phyloP scores from a whole-genome alignment of 2,888 invertebrate species.

The Thymelicus sylvestris region DNA sequence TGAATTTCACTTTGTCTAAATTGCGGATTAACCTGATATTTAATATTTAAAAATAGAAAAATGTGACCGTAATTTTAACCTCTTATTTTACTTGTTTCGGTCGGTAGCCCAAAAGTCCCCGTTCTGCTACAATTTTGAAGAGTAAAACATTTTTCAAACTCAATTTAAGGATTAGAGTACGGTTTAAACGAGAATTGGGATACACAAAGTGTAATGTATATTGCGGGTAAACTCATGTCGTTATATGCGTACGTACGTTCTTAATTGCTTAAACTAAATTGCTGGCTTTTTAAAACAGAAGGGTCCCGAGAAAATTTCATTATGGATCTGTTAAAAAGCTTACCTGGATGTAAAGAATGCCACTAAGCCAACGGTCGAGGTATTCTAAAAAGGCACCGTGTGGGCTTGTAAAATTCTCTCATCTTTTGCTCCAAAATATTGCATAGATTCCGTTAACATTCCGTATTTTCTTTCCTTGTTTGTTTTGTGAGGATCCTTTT shows the following conservation, averaged over 20 bases:
- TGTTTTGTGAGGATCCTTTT: neutral
- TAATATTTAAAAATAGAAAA: too few species aligned
- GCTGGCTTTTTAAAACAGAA: slow-evolving; percentile 17
- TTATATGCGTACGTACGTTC: slow-evolving; percentile 12
- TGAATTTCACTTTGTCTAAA: too few species aligned
- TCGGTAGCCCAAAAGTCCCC: too few species aligned
- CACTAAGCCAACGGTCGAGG: slow-evolving; percentile 15
- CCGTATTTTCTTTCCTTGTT: neutral
- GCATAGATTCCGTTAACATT: neutral
- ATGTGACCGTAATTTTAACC: too few species aligned
- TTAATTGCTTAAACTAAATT: slow-evolving; percentile 24
- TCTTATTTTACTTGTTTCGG: too few species aligned
- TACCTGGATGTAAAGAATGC: slow-evolving; percentile 30
- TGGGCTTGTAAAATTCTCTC: slow-evolving; percentile 7
- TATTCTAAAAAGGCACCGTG: slow-evolving; percentile 18
- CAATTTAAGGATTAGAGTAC: neutral
- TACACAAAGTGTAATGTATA: slow-evolving; percentile 9
- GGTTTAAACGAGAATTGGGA: neutral
- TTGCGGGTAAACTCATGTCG: neutral
- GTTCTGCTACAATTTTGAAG: too few species aligned
- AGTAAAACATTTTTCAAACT: neutral
- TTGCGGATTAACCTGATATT: too few species aligned
- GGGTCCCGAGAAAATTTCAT: slow-evolving; percentile 24
- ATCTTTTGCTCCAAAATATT: slow-evolving; percentile 8
- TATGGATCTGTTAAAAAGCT: slow-evolving; percentile 23